Conservation (phyloP, 1,140 invertebrate genomes). For the Eciton burchellii region DNA sequence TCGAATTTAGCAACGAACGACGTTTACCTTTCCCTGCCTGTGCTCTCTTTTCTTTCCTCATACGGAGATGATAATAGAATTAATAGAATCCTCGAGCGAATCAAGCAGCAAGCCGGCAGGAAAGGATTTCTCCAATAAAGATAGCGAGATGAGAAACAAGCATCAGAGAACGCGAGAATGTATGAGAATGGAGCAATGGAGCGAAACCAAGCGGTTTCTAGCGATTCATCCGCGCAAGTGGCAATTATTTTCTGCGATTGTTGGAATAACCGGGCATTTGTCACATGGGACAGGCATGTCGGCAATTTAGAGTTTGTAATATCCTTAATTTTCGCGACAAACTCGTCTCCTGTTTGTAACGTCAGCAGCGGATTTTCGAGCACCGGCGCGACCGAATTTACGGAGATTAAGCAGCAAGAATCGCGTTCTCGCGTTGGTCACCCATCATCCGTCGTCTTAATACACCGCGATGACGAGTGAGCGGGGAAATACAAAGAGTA, state of each 20-base stretch:
- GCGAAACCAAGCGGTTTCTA: neutral
- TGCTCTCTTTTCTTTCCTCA: neutral
- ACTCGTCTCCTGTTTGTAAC: conserved; percentile 16
- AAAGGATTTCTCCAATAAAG: neutral
- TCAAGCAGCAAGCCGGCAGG: neutral
- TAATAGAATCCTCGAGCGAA: conserved; percentile 12
- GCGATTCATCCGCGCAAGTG: neutral
- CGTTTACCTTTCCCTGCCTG: neutral
- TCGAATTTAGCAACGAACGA: neutral
- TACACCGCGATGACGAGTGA: conserved; percentile 8
- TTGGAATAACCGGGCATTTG: neutral
- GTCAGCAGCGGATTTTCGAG: conserved; percentile 38
- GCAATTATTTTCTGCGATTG: conserved; percentile 3
- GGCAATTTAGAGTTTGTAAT: conserved; percentile 19
- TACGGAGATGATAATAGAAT: conserved; percentile 23
- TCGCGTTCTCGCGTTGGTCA: conserved; percentile 5
- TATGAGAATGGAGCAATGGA: conserved; percentile 16
- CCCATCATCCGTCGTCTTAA: conserved; percentile 26
- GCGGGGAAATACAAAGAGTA: neutral
- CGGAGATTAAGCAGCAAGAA: conserved; percentile 49
- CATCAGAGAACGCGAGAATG: neutral
- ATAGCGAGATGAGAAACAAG: conserved; percentile 19
- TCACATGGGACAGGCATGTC: neutral
- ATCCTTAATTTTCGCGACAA: conserved; percentile 29
- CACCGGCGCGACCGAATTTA: conserved; percentile 38